Evolutionary conservation across 2,888 invertebrate genomes (phyloP), one percentile per base, ranked within the genome.

Genomic region (Aelia acuminata): DNA sequence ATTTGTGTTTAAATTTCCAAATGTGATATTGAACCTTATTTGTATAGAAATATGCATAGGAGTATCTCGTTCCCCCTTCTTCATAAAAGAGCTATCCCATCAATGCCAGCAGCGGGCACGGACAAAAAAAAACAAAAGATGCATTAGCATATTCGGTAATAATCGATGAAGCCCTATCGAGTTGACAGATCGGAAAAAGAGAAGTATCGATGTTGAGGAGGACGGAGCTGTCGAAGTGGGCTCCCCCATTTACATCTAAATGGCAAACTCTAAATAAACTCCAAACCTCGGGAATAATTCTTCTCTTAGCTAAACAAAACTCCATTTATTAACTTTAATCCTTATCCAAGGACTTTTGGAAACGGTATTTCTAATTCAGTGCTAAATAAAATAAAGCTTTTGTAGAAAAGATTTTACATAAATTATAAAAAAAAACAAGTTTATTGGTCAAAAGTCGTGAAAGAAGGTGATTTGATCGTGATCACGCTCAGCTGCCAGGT

Each of bases 121-220:
- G 26, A 26, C 26, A 57, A 31, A 57, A 49, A 49, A 57, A 57
- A 26, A 57, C n/a, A n/a, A n/a, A n/a, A n/a, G n/a, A n/a, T n/a
- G 57, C 4, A 57, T 57, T 57, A 57, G 57, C 57, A 57, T 57
- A 57, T 57, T 57, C 26, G 57, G 57, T 57, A 57, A 57, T 57
- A 26, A 57, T 57, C 26, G 57, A 57, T 15, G 26, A 26, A 26
- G n/a, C 15, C 26, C 26, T 26, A 57, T 57, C 26, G 57, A n/a
- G n/a, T n/a, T n/a, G n/a, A 57, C 57, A 57, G 57, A 10, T 57
- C 26, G 26, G 13, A 57, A 57, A 57, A 57, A 57, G 57, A 57
- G 26, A 31, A 26, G 26, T 4, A 13, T 3, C 26, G 57, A 57
- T n/a, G n/a, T n/a, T 57, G 57, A 26, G 57, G 26, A n/a, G 26